phyloP scores from a whole-genome alignment of 53 echinoderm and acorn worm species.

The Paracentrotus lividus region DNA sequence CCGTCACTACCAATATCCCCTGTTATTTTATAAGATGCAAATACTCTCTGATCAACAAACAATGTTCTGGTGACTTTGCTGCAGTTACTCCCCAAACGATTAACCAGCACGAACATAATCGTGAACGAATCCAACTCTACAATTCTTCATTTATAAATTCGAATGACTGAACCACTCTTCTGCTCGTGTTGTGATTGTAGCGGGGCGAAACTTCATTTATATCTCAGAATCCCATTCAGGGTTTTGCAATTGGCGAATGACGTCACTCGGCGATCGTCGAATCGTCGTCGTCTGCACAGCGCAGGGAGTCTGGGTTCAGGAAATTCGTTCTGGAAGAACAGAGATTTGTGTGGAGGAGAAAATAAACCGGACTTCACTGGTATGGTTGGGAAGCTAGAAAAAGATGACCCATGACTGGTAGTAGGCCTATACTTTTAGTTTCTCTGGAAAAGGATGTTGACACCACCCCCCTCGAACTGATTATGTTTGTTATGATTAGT shows the following conservation, averaged over 20 bases:
- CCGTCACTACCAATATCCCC: neutral
- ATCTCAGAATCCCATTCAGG: neutral
- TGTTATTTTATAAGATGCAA: neutral
- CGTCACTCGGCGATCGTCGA: conserved; percentile 42
- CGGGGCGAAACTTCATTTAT: neutral
- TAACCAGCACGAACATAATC: neutral
- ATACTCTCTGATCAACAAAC: neutral
- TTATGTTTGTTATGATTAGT: neutral
- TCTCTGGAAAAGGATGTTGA: neutral
- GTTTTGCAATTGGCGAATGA: neutral
- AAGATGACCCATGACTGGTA: neutral
- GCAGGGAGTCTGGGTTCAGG: no score
- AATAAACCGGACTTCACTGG: conserved; percentile 13
- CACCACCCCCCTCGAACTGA: neutral
- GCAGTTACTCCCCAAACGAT: neutral
- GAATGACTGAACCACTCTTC: neutral
- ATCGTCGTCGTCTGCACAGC: neutral
- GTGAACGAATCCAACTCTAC: neutral
- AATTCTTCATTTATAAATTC: neutral
- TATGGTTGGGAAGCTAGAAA: neutral
- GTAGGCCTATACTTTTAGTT: neutral
- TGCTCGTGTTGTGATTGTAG: neutral
- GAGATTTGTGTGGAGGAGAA: neutral
- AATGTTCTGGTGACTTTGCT: conserved; percentile 28
- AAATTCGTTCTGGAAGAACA: neutral